phyloP scores from a whole-genome alignment of 2,797 vertebrate genomes.

The Molossus alvarezi region DNA sequence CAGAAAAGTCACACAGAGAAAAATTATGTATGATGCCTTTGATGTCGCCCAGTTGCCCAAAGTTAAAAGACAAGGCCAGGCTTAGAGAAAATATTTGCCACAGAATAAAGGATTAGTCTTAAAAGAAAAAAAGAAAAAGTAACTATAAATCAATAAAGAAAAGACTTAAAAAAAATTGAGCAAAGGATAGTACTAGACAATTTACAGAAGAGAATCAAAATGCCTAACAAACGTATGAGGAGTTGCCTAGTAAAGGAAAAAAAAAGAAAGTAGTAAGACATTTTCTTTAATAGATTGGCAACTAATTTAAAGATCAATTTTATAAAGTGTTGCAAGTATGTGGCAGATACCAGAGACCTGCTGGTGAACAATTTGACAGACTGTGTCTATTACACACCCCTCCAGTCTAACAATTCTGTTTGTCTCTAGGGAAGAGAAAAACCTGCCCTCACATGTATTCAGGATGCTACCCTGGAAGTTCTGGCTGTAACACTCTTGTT shows the following conservation, averaged over 20 bases:
- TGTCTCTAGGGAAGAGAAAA: background rate
- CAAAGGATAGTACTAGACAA: conserved; percentile 55
- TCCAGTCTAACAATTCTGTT: background rate
- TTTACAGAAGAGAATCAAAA: conserved; percentile 10
- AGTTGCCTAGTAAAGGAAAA: conserved; percentile 26
- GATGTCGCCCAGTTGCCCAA: conserved; percentile 56
- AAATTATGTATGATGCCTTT: conserved; percentile 70
- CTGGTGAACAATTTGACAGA: rapidly evolving
- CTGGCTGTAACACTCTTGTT: background rate
- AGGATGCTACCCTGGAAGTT: background rate
- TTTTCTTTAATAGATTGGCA: background rate
- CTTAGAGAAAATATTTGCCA: conserved; percentile 59
- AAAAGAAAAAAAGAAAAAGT: conserved; percentile 27
- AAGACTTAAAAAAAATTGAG: background rate
- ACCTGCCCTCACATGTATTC: background rate
- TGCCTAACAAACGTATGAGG: background rate
- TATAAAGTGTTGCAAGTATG: background rate
- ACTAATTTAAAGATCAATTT: conserved; percentile 14
- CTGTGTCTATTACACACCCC: background rate
- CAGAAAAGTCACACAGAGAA: background rate
- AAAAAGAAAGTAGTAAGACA: background rate
- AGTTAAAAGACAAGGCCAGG: conserved; percentile 70
- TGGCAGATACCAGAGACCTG: background rate
- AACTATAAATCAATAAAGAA: conserved; percentile 32
- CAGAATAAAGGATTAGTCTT: conserved; percentile 60